Evolutionary conservation across 2,888 invertebrate species (phyloP), one percentile per base, ranked within the genome.

Genomic region (Dryomyza anilis): DNA sequence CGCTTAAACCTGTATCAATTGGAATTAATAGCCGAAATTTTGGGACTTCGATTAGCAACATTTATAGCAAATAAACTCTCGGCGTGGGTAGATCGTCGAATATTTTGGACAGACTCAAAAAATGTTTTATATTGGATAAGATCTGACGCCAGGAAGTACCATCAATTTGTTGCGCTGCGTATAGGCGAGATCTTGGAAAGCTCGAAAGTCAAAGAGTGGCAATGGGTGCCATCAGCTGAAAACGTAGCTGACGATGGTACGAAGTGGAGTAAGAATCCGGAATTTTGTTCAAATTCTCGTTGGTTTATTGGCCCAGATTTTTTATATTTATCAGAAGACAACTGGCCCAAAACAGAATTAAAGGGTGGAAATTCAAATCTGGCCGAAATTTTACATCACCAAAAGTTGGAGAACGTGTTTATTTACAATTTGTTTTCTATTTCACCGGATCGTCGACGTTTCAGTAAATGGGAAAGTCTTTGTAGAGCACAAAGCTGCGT

Each of bases 71-170:
- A n/a, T 16, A 52, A 67, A 30, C 50, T 56, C 14, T 62, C 66
- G 8, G 39, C 67, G 1, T 33, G 29, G 14, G 30, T 68, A 23
- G 46, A 46, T 1, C 30, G 56, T 3, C 39, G 45, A 6, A 10
- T 63, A 3, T 70, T 61, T 29, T 70, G 68, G 68, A 62, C 58
- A 6, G 66, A 67, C 25, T 69, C 66, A 2, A 68, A 66, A 36
- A 46, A 46, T 46, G 46, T 46, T 10, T 63, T 1, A 25, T 30
- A 0, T 55, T 19, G 53, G 58, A 19, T 67, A n/a, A n/a, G n/a
- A n/a, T n/a, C n/a, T n/a, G n/a, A n/a, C n/a, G n/a, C n/a, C n/a
- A n/a, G n/a, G n/a, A n/a, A n/a, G n/a, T n/a, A n/a, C n/a, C n/a
- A n/a, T n/a, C n/a, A n/a, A n/a, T n/a, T n/a, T n/a, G n/a, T n/a